A percentile compares a stretch with the other conserved stretches of the same genome.
phyloP scores from a whole-genome alignment of 30 jellyfish, hydroid and myxozoan genomes.

The Aurelia sp. region DNA sequence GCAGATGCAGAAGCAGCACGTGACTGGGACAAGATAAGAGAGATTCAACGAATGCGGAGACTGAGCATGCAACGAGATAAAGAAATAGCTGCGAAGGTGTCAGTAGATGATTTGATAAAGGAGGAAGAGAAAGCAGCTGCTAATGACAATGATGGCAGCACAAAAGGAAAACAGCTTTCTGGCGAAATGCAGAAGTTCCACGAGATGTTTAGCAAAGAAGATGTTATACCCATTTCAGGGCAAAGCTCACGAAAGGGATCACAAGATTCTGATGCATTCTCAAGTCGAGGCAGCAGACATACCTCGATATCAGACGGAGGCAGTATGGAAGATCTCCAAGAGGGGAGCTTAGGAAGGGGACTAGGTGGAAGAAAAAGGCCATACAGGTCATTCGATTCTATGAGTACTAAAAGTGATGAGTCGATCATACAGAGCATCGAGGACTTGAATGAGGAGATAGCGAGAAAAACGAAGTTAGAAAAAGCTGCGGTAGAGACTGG shows the following conservation, averaged over 20 bases:
- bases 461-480: background rate
- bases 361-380: background rate
- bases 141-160: background rate
- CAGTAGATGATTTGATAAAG: background rate
- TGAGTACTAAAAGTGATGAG: background rate
- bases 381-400: background rate
- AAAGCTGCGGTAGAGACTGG: background rate
- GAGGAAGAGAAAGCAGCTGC: background rate
- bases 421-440: background rate
- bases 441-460: background rate
- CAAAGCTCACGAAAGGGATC: background rate
- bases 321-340: background rate
- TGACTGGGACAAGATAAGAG: slow-evolving; percentile 53
- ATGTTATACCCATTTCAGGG: background rate
- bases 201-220: background rate
- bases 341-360: background rate
- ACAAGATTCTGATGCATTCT: no score
- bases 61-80: slow-evolving; percentile 30
- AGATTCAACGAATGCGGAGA: slow-evolving; percentile 59
- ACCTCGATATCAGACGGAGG: background rate
- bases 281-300: no score
- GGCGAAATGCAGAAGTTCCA: background rate
- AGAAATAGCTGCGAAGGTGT: background rate
- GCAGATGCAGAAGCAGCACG: slow-evolving; percentile 50
- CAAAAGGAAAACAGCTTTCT: no score